phyloP scores from a whole-genome alignment of 2,888 invertebrate species.

The Pachydiplax longipennis region DNA sequence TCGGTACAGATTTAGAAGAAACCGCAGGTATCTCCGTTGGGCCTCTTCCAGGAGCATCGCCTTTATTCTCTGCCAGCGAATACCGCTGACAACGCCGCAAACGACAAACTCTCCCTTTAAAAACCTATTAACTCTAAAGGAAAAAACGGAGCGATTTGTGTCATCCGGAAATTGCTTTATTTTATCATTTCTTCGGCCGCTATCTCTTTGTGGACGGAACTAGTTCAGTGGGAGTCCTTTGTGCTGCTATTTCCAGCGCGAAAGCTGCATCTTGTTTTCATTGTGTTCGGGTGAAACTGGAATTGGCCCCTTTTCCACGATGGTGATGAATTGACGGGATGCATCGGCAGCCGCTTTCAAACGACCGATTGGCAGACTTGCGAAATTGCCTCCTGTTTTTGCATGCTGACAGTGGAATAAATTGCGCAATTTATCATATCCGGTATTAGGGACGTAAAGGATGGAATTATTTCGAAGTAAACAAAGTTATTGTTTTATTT shows the following conservation, averaged over 20 bases:
- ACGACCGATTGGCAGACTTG: too few relatives aligned
- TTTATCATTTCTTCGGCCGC: background rate
- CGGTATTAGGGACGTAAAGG: too few relatives aligned
- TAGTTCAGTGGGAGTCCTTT: background rate
- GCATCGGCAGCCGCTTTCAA: background rate
- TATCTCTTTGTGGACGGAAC: background rate
- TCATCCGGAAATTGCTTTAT: too few relatives aligned
- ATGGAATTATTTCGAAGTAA: too few relatives aligned
- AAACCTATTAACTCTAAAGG: too few relatives aligned
- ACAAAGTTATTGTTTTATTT: too few relatives aligned
- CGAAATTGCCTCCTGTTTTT: too few relatives aligned
- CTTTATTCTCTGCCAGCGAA: background rate
- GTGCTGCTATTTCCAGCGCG: background rate
- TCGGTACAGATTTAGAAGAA: conserved; percentile 7
- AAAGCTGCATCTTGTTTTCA: background rate
- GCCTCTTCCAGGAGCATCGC: background rate
- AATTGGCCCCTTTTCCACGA: background rate
- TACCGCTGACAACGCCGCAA: background rate
- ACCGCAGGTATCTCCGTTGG: conserved; percentile 6
- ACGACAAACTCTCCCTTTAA: too few relatives aligned
- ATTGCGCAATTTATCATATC: too few relatives aligned
- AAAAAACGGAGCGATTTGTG: too few relatives aligned
- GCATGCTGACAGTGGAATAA: too few relatives aligned
- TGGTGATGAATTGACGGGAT: background rate
- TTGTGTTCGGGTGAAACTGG: background rate